These are phyloP conservation scores for Lamellibrachia columna DNA, from an alignment of 2,888 invertebrate genomes.

Conservation along the genomic window DNA sequence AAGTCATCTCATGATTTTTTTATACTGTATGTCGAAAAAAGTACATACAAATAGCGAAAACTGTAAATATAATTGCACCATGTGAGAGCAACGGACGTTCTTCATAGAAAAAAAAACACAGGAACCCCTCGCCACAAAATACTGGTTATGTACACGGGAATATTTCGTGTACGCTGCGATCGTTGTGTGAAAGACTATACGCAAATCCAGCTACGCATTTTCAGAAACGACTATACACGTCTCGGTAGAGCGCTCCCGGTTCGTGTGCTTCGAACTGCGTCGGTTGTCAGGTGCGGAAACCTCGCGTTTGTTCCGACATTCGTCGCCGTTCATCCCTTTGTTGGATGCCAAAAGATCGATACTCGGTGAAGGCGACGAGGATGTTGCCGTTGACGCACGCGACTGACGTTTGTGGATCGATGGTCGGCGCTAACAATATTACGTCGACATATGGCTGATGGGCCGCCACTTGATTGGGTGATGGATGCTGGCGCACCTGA, in stretches of 20 bases:
- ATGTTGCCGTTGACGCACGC: background rate
- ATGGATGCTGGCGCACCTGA: background rate
- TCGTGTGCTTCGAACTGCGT: background rate
- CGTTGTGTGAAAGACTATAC: background rate
- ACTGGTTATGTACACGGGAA: background rate
- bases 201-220: background rate
- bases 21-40: background rate
- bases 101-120: too few relatives aligned
- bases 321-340: background rate
- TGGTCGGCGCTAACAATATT: constrained; percentile 1
- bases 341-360: constrained; percentile 5
- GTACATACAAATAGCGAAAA: background rate
- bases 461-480: background rate
- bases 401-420: background rate
- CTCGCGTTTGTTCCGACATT: background rate
- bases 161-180: background rate
- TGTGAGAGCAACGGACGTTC: background rate
- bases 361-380: background rate
- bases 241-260: background rate
- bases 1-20: background rate
- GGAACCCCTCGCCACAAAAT: too few relatives aligned
- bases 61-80: background rate
- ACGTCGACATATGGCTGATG: background rate
- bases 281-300: constrained; percentile 3
- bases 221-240: background rate